A percentile compares a stretch with the other conserved stretches of the same genome.
Evolutionary conservation across 1,140 invertebrate genomes (phyloP).

Genomic region (Lasaia peninsularis): DNA sequence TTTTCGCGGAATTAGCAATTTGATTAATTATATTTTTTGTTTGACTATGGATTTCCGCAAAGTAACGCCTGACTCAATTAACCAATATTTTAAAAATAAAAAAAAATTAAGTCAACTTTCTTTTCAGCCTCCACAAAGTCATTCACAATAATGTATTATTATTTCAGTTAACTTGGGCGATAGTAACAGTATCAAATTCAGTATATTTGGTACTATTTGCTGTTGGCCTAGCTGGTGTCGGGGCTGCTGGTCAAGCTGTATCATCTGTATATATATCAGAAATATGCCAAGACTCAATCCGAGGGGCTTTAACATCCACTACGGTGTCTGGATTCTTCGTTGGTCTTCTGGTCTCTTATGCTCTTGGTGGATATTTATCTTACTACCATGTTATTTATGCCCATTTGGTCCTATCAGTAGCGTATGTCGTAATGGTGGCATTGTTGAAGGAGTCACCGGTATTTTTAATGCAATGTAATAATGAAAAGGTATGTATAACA

Average conservation of each 20-base stretch:
- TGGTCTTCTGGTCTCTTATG: conserved; percentile 52
- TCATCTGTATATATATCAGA: conserved; percentile 57
- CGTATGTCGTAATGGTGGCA: conserved; percentile 45
- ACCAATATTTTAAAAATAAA: no score
- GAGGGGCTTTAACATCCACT: conserved; percentile 51
- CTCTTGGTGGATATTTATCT: conserved; percentile 43
- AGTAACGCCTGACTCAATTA: no score
- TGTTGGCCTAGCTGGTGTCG: conserved; percentile 39
- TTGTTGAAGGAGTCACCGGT: conserved; percentile 57
- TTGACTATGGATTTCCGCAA: no score
- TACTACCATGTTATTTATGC: conserved; percentile 47
- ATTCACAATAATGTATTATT: no score
- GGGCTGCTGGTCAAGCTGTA: conserved; percentile 47
- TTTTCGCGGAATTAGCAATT: no score
- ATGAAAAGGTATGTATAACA: conserved; percentile 42
- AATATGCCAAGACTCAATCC: conserved; percentile 55
- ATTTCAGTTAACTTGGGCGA: conserved; percentile 50
- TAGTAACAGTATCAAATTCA: conserved; percentile 42
- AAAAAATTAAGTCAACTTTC: no score
- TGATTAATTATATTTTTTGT: no score
- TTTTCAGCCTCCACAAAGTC: no score
- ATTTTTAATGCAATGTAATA: conserved; percentile 44
- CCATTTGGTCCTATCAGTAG: conserved; percentile 40
- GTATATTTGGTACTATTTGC: conserved; percentile 39
- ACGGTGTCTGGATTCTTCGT: conserved; percentile 45